These are phyloP conservation scores for Toxotes jaculatrix DNA, from an alignment of 2,113 vertebrate species.

Conservation along the genomic window DNA sequence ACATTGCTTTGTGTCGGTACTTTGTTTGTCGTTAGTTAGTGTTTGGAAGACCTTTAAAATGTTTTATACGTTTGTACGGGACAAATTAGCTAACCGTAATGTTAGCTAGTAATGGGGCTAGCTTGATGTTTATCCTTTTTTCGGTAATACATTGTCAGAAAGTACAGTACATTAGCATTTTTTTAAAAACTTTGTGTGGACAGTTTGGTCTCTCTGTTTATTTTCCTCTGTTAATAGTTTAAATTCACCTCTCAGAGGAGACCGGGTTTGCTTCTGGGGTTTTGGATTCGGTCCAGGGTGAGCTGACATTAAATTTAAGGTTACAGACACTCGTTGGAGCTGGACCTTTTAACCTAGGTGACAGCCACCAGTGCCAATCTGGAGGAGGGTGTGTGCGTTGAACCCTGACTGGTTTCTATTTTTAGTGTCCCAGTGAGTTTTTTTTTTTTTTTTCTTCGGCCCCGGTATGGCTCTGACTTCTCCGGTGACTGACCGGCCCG, in stretches of 20 bases:
- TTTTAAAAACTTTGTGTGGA: too few relatives aligned
- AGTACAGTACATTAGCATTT: too few relatives aligned
- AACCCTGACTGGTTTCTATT: constrained; percentile 61
- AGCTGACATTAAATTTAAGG: constrained; percentile 20
- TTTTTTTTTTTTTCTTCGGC: background rate
- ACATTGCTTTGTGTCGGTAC: background rate
- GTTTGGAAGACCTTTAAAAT: background rate
- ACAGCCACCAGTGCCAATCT: constrained; percentile 32
- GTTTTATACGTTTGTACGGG: background rate
- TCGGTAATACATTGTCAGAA: background rate
- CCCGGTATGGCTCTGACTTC: constrained; percentile 52
- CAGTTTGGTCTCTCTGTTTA: background rate
- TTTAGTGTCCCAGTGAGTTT: constrained; percentile 59
- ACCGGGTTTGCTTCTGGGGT: background rate
- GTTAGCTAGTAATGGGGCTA: background rate
- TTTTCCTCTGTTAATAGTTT: background rate
- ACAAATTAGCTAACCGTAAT: background rate
- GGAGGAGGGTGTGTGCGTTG: constrained; percentile 33
- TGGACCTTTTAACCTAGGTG: constrained; percentile 35
- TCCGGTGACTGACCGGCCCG: constrained; percentile 65
- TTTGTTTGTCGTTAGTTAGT: too few relatives aligned
- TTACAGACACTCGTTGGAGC: background rate
- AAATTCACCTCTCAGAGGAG: background rate
- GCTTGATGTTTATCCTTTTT: background rate
- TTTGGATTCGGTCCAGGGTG: background rate